Conservation (phyloP, 2,113 vertebrate genomes). For the Toxostoma redivivum region DNA sequence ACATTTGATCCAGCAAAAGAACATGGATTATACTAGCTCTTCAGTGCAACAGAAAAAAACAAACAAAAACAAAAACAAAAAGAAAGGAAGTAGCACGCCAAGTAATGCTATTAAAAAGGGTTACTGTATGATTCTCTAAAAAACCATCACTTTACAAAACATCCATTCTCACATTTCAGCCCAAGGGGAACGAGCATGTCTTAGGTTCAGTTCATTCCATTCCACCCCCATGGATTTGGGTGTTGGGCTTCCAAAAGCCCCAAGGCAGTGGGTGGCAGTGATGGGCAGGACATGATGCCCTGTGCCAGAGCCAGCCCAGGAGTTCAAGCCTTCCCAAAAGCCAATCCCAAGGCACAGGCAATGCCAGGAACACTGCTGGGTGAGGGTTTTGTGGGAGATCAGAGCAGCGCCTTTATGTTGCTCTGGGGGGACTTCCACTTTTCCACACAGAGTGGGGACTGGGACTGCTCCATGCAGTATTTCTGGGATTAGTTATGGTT, state of each 20-base stretch:
- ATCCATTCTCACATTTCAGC: not conserved
- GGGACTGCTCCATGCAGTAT: accelerated
- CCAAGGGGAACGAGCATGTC: not conserved
- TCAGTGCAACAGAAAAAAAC: not conserved
- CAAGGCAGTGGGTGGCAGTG: not conserved
- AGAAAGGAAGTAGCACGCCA: not conserved
- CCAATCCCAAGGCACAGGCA: not conserved
- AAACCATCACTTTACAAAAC: not conserved
- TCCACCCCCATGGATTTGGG: not conserved
- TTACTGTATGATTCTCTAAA: not conserved
- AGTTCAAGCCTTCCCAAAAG: not conserved
- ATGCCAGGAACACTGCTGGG: not conserved
- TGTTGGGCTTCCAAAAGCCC: not conserved
- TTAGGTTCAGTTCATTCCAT: not conserved
- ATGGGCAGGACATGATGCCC: not conserved
- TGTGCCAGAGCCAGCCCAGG: not conserved
- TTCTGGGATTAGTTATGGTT: not conserved
- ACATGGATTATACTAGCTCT: not conserved
- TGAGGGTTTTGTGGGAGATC: not conserved
- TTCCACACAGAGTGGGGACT: accelerated
- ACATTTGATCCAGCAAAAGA: not conserved
- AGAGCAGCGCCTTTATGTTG: accelerated
- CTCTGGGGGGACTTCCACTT: not conserved
- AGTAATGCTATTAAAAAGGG: not conserved
- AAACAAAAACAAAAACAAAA: not conserved